Base-by-base conservation (phyloP, 2,888 invertebrate genomes). In the Nasonovia ribisnigri region DNA sequence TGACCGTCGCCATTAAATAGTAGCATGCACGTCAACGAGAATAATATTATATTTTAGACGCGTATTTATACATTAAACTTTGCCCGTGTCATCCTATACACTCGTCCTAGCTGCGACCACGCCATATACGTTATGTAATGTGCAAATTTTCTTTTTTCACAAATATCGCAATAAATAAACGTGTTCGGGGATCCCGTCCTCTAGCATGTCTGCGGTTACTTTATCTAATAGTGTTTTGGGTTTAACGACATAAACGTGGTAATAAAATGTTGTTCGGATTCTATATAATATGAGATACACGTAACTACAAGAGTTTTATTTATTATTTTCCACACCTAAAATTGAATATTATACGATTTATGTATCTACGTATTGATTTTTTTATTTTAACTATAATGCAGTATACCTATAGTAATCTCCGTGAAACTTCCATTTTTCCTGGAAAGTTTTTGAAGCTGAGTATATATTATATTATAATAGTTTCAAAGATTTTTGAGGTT, bases 191-290 rank as follows among this genome's bases (percentile, higher is more conserved):
- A 36, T 36, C 20, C 6, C 16, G 8, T 77, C n/a, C 26, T 86
- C 10, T 20, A 10, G 36, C n/a, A 24, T 8, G 36, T 36, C 77
- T 20, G 36, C 20, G 48, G 48, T 87, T 48, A 87, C 48, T 87
- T 87, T 24, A 48, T 87, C 87, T 87, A 87, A 51, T 48, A 87
- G 24, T 48, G 48, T n/a, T 48, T 48, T 48, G 87, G n/a, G 48
- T 48, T 48, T 87, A 48, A 87, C 24, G 87, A 48, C 16, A 87
- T 48, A 87, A n/a, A n/a, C 48, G 48, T 42, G 87, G 48, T 87
- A n/a, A 48, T 77, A 87, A 20, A n/a, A 87, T 87, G n/a, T 48
- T n/a, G 87, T n/a, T 87, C n/a, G n/a, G 48, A 48, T 87, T 87
- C 87, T n/a, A 48, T 16, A 48, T 24, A 57, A 57, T 57, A 48